Conservation (phyloP, 2,797 vertebrate genomes). For the Cyclopterus lumpus region DNA sequence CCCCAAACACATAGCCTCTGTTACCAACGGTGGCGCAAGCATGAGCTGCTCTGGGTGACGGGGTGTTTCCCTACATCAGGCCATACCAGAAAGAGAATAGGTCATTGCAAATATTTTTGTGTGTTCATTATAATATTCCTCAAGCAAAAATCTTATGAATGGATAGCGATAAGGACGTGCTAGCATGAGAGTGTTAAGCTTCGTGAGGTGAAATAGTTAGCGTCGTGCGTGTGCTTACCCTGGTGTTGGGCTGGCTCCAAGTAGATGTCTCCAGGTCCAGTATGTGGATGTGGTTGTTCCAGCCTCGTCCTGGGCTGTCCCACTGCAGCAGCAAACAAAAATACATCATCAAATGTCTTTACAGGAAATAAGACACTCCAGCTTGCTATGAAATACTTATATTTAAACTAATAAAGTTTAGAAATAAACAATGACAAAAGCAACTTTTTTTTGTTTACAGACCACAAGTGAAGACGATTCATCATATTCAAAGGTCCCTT, state of each 20-base stretch:
- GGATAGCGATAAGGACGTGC: background rate
- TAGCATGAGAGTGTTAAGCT: background rate
- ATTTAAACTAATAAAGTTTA: background rate
- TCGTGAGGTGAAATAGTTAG: background rate
- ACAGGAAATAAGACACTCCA: background rate
- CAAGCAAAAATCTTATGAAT: background rate
- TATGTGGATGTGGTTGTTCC: constrained; percentile 97
- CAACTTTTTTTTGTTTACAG: constrained; percentile 43
- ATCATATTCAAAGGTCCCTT: constrained; percentile 94
- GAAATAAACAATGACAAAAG: background rate
- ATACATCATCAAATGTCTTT: background rate
- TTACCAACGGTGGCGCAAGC: constrained; percentile 93
- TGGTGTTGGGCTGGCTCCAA: constrained; percentile 94
- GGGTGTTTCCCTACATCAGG: constrained; percentile 87
- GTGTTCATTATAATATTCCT: background rate
- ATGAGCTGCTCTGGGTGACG: constrained; percentile 94
- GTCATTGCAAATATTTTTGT: background rate
- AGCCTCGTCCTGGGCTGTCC: constrained; percentile 89
- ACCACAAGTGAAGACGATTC: constrained; percentile 93
- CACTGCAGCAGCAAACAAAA: constrained; percentile 63
- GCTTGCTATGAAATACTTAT: background rate
- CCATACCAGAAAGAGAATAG: background rate
- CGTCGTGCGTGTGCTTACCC: constrained; percentile 77
- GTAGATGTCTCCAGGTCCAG: constrained; percentile 91
- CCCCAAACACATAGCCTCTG: constrained; percentile 94